These are phyloP conservation scores for Drosophila teissieri DNA, from an alignment of 1,140 invertebrate genomes.

Conservation along the genomic window DNA sequence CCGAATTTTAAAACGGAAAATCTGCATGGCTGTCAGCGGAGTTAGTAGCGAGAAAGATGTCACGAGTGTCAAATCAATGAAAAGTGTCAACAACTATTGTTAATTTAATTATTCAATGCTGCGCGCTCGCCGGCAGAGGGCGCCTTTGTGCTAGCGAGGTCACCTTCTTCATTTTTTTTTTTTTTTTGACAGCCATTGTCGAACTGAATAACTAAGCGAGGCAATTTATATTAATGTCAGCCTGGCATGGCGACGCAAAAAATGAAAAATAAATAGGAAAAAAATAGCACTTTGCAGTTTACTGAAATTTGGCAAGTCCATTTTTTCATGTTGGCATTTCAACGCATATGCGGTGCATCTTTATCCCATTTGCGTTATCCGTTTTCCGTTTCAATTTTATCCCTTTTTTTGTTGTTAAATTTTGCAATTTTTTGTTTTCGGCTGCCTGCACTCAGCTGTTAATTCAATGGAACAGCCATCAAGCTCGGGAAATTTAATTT, in stretches of 20 bases:
- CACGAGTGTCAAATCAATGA: neutral
- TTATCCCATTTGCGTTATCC: neutral
- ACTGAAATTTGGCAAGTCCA: neutral
- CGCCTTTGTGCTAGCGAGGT: neutral
- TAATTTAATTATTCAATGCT: conserved; percentile 29
- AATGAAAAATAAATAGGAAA: neutral
- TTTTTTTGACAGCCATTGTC: conserved; percentile 31
- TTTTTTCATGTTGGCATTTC: neutral
- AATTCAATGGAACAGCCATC: conserved; percentile 15
- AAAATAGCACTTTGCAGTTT: neutral
- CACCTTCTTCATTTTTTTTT: neutral
- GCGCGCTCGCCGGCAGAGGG: neutral
- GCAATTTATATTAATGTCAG: conserved; percentile 41
- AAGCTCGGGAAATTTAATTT: conserved; percentile 30
- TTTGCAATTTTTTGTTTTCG: too few species aligned
- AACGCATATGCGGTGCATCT: conserved; percentile 6
- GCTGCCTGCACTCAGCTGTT: conserved; percentile 5
- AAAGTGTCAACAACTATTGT: conserved; percentile 13
- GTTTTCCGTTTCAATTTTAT: neutral
- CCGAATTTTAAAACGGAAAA: neutral
- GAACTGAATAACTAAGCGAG: conserved; percentile 27
- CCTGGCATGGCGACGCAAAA: conserved; percentile 1
- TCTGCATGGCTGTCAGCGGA: neutral
- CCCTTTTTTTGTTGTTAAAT: too few species aligned
- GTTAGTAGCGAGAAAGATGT: neutral